These are phyloP conservation scores for Danio jaintianensis DNA, from an alignment of 2,797 vertebrate genomes.

Conservation along the genomic window DNA sequence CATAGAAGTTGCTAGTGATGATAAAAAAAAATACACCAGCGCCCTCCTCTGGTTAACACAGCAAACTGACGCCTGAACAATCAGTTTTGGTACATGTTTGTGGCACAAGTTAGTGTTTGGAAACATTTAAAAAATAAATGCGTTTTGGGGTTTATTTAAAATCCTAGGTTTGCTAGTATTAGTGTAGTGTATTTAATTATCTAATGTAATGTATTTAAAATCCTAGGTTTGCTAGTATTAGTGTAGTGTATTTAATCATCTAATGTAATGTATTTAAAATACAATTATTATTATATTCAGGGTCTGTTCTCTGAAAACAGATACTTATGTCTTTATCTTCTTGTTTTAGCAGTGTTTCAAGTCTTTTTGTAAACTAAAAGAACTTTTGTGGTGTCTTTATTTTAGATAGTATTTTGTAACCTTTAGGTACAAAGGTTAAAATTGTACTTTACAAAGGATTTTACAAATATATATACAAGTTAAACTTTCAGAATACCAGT, in stretches of 20 bases:
- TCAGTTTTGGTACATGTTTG: not conserved
- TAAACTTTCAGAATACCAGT: not conserved
- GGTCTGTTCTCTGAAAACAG: not conserved
- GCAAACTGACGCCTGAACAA: not conserved
- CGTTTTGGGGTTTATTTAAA: too few species aligned
- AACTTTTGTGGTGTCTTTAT: not conserved
- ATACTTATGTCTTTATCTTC: not conserved
- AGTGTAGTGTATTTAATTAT: too few species aligned
- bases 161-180: too few species aligned
- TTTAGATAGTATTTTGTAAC: not conserved
- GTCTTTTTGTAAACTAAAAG: too few species aligned
- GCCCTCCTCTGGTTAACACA: slow-evolving; percentile 41
- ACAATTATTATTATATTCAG: not conserved
- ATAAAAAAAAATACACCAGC: slow-evolving; percentile 11
- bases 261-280: not conserved
- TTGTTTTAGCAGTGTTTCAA: not conserved
- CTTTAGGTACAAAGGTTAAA: not conserved
- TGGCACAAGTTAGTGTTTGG: not conserved
- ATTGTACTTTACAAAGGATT: not conserved
- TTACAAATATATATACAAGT: not conserved
- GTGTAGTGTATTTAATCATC: too few species aligned
- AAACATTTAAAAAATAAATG: too few species aligned
- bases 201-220: too few species aligned
- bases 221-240: too few species aligned
- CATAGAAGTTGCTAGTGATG: not conserved